Evolutionary conservation across 2,888 invertebrate genomes (phyloP).

Genomic region (Epinotia ramella): DNA sequence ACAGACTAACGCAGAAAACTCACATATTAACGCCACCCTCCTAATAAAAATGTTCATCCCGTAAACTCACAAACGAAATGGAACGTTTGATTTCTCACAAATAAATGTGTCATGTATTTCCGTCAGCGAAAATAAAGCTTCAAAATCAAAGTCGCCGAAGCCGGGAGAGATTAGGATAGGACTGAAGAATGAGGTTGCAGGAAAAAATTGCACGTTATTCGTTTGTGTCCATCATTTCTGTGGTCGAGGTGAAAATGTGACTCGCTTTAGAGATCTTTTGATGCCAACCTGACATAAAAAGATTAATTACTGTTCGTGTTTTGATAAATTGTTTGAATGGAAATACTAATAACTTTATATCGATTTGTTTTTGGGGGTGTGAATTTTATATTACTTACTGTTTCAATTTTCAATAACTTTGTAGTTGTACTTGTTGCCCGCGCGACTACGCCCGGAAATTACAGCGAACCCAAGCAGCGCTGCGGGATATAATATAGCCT

Average conservation of each 20-base stretch:
- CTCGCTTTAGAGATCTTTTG: neutral
- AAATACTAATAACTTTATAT: neutral
- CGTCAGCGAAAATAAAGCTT: constrained; percentile 21
- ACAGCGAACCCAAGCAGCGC: too few species aligned
- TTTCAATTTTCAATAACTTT: neutral
- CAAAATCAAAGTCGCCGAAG: constrained; percentile 32
- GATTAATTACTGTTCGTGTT: neutral
- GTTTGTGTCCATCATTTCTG: constrained; percentile 29
- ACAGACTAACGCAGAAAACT: too few species aligned
- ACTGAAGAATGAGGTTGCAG: constrained; percentile 33
- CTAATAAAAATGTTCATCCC: neutral
- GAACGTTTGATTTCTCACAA: constrained; percentile 5
- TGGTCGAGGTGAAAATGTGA: constrained; percentile 5
- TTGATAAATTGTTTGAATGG: neutral
- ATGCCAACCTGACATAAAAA: neutral
- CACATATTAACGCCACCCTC: neutral
- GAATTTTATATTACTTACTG: neutral
- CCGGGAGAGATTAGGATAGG: constrained; percentile 32
- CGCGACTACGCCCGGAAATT: too few species aligned
- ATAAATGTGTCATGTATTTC: constrained; percentile 23
- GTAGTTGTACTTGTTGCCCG: neutral
- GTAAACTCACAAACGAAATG: constrained; percentile 8
- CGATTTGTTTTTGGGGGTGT: neutral
- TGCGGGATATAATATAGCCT: too few species aligned
- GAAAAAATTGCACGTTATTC: constrained; percentile 30